A percentile compares a stretch with the other conserved stretches of the same genome.
phyloP scores from a whole-genome alignment of 2,113 vertebrate species.

The Xenopus laevis region DNA sequence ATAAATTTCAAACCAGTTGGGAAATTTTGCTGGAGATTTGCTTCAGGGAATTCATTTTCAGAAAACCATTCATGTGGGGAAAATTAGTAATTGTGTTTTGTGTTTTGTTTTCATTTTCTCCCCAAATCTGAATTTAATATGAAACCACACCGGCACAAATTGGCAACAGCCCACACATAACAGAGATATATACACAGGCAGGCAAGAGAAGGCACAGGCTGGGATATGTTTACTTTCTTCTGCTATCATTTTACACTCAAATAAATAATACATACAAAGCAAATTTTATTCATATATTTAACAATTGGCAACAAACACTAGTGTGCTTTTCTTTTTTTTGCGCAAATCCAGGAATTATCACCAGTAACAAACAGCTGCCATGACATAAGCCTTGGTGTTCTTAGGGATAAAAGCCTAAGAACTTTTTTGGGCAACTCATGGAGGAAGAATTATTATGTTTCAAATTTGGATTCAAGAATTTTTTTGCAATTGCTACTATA shows the following conservation, averaged over 20 bases:
- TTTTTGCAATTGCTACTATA: no score
- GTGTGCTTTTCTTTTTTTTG: no score
- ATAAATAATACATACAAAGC: background rate
- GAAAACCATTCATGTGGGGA: slow-evolving; percentile 9
- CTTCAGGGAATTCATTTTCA: background rate
- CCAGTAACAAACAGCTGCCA: no score
- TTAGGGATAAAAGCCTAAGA: no score
- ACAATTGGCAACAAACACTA: no score
- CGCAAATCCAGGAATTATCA: no score
- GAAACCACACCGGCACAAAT: slow-evolving; percentile 9
- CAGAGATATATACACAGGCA: background rate
- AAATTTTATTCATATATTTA: no score
- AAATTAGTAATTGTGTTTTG: background rate
- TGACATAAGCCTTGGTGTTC: no score
- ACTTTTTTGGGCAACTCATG: no score
- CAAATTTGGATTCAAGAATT: no score
- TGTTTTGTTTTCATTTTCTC: background rate
- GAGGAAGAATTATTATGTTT: no score
- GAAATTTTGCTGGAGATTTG: background rate
- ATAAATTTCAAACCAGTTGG: background rate
- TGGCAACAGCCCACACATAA: slow-evolving; percentile 9
- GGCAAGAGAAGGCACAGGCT: background rate
- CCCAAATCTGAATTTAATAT: background rate
- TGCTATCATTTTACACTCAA: background rate
- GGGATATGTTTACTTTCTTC: background rate